phyloP scores from a whole-genome alignment of 2,113 vertebrate species.

The Platichthys flesus region DNA sequence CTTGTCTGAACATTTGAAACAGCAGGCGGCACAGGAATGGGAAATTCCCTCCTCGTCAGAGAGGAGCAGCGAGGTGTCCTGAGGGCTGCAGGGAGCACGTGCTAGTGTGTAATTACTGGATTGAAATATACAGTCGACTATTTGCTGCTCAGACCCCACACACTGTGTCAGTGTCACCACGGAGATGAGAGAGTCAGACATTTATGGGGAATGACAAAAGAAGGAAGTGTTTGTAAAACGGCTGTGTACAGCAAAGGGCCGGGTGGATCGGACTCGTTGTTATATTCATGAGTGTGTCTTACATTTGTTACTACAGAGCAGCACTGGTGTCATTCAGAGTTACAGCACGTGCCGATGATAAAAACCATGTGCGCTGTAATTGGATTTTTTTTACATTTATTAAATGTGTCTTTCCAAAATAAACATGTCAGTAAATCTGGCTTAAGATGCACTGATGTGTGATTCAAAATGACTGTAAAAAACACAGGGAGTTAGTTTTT shows the following conservation, averaged over 20 bases:
- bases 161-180: slow-evolving; percentile 38
- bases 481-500: not conserved
- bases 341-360: not conserved
- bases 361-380: slow-evolving; percentile 13
- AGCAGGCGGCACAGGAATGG: slow-evolving; percentile 46
- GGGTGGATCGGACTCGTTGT: slow-evolving; percentile 26
- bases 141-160: slow-evolving; percentile 58
- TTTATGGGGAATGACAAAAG: slow-evolving; percentile 48
- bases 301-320: too few relatives aligned
- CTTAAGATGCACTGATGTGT: not conserved
- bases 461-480: not conserved
- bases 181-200: slow-evolving; percentile 25
- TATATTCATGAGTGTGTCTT: slow-evolving; percentile 22
- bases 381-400: slow-evolving; percentile 11
- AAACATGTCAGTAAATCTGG: not conserved
- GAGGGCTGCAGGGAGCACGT: slow-evolving; percentile 49
- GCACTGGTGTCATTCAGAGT: not conserved
- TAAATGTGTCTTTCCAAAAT: slow-evolving; percentile 3
- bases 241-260: slow-evolving; percentile 4
- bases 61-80: slow-evolving; percentile 42
- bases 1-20: slow-evolving; percentile 68
- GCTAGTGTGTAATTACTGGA: slow-evolving; percentile 64
- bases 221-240: slow-evolving; percentile 30
- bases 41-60: slow-evolving; percentile 70
- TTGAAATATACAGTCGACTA: slow-evolving; percentile 46